Evolutionary conservation across 1,140 invertebrate genomes (phyloP).

Genomic region (Drosophila bocki): DNA sequence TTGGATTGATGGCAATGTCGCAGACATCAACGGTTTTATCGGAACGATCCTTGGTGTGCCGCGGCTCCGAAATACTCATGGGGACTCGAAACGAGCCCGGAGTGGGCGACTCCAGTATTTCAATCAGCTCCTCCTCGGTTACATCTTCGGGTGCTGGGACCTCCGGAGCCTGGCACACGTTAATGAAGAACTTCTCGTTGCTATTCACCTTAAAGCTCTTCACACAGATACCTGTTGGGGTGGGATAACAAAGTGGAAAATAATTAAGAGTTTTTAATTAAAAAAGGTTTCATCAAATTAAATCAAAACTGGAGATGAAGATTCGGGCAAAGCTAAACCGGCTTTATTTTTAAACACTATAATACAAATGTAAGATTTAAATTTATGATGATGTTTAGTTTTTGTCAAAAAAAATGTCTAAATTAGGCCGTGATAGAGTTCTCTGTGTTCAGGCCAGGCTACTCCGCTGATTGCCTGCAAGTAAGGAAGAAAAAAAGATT

Average conservation of each 20-base stretch:
- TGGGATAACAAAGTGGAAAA: neutral
- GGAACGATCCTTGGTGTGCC: slow-evolving; percentile 91
- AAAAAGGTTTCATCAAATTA: neutral
- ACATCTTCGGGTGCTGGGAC: slow-evolving; percentile 93
- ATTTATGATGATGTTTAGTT: neutral
- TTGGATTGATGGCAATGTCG: slow-evolving; percentile 91
- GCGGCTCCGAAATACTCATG: slow-evolving; percentile 94
- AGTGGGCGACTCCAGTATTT: slow-evolving; percentile 90
- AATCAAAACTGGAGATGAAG: neutral
- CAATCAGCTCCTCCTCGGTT: slow-evolving; percentile 90
- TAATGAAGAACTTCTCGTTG: slow-evolving; percentile 92
- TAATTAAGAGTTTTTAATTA: neutral
- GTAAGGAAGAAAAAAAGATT: neutral
- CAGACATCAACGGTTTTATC: slow-evolving; percentile 89
- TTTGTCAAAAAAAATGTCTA: neutral
- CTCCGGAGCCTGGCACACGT: slow-evolving; percentile 91
- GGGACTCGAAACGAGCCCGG: slow-evolving; percentile 91
- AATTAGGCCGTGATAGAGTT: slow-evolving; percentile 15
- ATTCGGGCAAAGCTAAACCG: slow-evolving; percentile 7
- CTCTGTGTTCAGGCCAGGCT: slow-evolving; percentile 40
- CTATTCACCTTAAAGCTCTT: slow-evolving; percentile 90
- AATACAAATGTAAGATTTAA: neutral
- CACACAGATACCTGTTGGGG: slow-evolving; percentile 90
- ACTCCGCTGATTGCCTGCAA: slow-evolving; percentile 59
- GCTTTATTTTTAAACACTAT: slow-evolving; percentile 26